Evolutionary conservation across 64 coral and sea anemone genomes (phyloP), one percentile per base, ranked within the genome.

Genomic region (Catalaphyllia jardinei): DNA sequence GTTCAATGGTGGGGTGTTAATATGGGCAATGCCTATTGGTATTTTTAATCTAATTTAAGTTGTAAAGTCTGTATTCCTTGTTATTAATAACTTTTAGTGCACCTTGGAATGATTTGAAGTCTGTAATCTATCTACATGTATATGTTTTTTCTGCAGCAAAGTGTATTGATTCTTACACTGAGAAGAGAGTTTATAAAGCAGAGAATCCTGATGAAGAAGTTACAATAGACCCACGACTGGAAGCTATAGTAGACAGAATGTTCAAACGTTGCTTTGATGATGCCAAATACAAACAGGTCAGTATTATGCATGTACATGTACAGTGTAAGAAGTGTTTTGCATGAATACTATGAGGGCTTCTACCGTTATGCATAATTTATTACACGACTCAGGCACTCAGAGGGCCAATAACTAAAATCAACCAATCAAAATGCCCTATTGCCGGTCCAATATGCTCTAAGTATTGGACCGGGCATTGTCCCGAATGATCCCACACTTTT

Each of bases 241-340:
- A 98, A 51, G 31, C 93, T 69, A 95, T 98, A 57, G 96, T 98
- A 13, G 95, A 98, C 57, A 95, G 96, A 64, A 99, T 99, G 97
- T 99, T 99, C 65, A 93, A 91, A 87, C 86, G 96, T 91, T 98
- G 96, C 57, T 98, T 98, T 93, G 96, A 98, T 80, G 96, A 98
- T 91, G 82, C 76, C 3, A 98, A 98, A 77, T 98, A 81, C 72
- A 98, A 95, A 98, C 96, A 98, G 93, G 96, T 95, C 64, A 46
- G 39, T 46, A 46, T 0, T 5, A 46, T 46, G 39, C 6, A 46
- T 46, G 39, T 46, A 16, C 6, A 65, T 65, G 62, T 65, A 65
- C 18, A 65, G 15, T 65, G 24, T 62, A 15, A 62, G 60, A 46
- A 46, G 5, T 46, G 39, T 5, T 46, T 46, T 46, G 39, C 39